Evolutionary conservation across 37 sponge, comb jelly and placozoan species (phyloP), one percentile per base, ranked within the genome.

Genomic region (Crambe crambe): DNA sequence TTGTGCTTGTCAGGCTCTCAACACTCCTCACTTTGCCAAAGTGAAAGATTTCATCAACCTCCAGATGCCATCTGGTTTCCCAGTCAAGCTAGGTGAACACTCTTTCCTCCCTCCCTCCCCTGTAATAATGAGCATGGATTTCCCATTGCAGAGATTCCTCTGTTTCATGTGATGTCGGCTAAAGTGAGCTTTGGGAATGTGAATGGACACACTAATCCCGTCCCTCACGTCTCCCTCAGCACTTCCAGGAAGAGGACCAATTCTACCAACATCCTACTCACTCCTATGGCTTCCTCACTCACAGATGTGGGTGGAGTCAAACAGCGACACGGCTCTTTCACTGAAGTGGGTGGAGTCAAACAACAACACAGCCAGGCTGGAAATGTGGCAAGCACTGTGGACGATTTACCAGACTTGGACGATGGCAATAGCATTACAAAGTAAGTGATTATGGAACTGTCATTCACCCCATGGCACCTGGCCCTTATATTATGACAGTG

Each of bases 51-150:
- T 99, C 75, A 92, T 99, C 36, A 82, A 87, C 18, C 80, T 99
- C 25, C 97, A 99, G 51, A 90, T 99, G 66, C 99, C 99, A 9
- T 80, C 96, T 12, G 99, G 99, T 0, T 99, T 96, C 70, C 99
- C 99, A 2, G 80, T 99, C 58, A 99, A 92, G 72, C 87, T 99
- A 75, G 94, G 96, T 95, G 58, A 40, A 35, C 9, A 68, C 30
- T 34, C 4, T 34, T 34, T 60, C 61, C 61, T 22, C 27, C 61
- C 61, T 60, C 61, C 61, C 17, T 22, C 61, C 61, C 61, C 60
- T 72, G 38, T n/a, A n/a, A n/a, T n/a, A n/a, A n/a, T n/a, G n/a
- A n/a, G n/a, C n/a, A n/a, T 79, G 9, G 9, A 73, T 44, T 58
- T n/a, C 23, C 31, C 15, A 5, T 25, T 74, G 27, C 80, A 92